Evolutionary conservation across 2,113 vertebrate species (phyloP), one percentile per base, ranked within the genome.

Genomic region (Hippocampus guttulatus): DNA sequence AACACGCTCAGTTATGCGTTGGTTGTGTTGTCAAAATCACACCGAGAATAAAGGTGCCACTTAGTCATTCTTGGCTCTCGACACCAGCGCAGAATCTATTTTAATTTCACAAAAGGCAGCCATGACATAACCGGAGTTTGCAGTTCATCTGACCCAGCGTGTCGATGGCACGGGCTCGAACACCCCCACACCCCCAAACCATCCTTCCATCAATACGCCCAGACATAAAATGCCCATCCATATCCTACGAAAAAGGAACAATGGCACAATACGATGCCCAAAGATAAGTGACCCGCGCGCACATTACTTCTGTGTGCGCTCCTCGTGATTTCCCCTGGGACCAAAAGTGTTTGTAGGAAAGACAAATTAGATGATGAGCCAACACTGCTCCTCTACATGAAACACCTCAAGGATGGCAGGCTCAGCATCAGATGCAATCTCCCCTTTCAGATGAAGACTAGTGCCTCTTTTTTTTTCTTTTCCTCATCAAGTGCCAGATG

Each of bases 291-390:
- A 72, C 45, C 67, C 62, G 69, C 64, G 67, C 67, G 70, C 68
- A 70, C 67, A 84, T 80, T 25, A 57, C 67, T 55, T 61, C 20
- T 52, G 72, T 75, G 73, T 67, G 74, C 20, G 43, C 41, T 81
- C 78, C 88, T 86, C 80, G 83, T 88, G 87, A 88, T 76, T 69
- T 82, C 75, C 78, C 83, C 80, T 33, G 55, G 75, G 78, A 80
- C 69, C 75, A 75, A 40, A 67, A 78, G 76, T 61, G 64, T 67
- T 55, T 78, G 58, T 64, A 5, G 75, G 57, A 43, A 61, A 75
- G 68, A 74, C 75, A 68, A 74, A 88, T 89, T 85, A 90, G 87
- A 89, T 90, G 88, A 91, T 82, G 72, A 80, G 81, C 84, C 81
- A 85, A 75, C 73, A 45, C 62, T 57, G 71, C 61, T 84, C 64